A percentile compares a stretch with the other conserved stretches of the same genome.
phyloP scores from a whole-genome alignment of 1,140 invertebrate genomes.

The Hylyphantes graminicola region DNA sequence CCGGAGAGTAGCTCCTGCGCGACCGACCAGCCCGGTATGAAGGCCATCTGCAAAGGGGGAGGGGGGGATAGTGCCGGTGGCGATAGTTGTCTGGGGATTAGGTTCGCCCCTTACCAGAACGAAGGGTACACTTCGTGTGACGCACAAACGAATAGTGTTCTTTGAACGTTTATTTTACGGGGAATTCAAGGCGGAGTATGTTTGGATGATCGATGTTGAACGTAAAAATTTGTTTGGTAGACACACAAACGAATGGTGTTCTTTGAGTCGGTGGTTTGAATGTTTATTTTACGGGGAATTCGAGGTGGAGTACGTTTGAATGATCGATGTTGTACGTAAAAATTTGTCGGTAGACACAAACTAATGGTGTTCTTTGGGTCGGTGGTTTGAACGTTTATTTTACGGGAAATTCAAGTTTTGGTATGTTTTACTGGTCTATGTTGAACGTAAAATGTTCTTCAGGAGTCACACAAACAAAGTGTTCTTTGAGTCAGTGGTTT shows the following conservation, averaged over 20 bases:
- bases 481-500: too few relatives aligned
- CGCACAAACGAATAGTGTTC: conserved; percentile 44
- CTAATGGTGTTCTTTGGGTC: conserved; percentile 37
- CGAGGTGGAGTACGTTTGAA: not conserved
- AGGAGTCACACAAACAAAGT: too few relatives aligned
- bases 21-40: not conserved
- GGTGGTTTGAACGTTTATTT: not conserved
- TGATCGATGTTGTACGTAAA: too few relatives aligned
- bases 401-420: not conserved
- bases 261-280: too few relatives aligned
- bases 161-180: not conserved
- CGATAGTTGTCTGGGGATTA: conserved; percentile 21
- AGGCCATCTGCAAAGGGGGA: conserved; percentile 17
- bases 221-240: too few relatives aligned
- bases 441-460: too few relatives aligned
- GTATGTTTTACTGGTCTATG: not conserved
- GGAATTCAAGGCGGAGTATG: not conserved
- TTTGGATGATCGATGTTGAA: not conserved
- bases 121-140: conserved; percentile 42
- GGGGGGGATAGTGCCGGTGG: not conserved
- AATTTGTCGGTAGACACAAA: too few relatives aligned
- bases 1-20: conserved; percentile 64
- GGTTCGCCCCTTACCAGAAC: conserved; percentile 39
- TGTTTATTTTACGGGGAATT: not conserved
- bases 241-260: conserved; percentile 44